These are phyloP conservation scores for Hydraecia micacea DNA, from an alignment of 2,888 invertebrate species.

Conservation along the genomic window DNA sequence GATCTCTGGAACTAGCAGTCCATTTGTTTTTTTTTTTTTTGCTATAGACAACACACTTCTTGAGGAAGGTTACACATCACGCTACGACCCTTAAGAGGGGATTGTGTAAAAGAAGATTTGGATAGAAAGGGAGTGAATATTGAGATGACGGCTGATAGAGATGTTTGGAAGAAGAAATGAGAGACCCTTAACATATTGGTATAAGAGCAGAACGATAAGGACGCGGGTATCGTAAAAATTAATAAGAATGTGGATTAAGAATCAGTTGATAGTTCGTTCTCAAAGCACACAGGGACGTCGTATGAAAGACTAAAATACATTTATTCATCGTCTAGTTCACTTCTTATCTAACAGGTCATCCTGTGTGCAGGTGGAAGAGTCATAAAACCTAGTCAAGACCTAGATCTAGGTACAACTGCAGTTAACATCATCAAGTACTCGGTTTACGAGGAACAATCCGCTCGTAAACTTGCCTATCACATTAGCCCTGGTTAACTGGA, in stretches of 20 bases:
- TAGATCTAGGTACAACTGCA: slow-evolving; percentile 21
- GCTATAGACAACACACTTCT: too few relatives aligned
- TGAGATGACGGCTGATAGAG: background rate
- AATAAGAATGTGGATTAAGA: background rate
- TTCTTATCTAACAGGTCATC: background rate
- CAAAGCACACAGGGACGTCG: background rate
- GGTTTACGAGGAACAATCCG: slow-evolving; percentile 52
- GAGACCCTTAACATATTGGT: background rate
- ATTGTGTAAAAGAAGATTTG: background rate
- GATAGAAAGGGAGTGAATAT: background rate
- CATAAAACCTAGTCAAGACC: slow-evolving; percentile 17
- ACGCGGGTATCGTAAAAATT: background rate
- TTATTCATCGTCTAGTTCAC: background rate
- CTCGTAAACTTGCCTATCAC: slow-evolving; percentile 61
- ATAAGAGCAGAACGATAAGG: background rate
- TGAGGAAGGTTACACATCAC: background rate
- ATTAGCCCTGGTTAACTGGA: slow-evolving; percentile 60
- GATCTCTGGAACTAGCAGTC: background rate
- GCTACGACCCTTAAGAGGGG: background rate
- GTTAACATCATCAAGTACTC: slow-evolving; percentile 19
- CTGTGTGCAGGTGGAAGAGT: background rate
- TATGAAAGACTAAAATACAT: background rate
- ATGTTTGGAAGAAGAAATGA: background rate
- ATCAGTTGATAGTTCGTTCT: background rate
- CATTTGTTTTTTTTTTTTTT: too few relatives aligned